Percentiles rank a stretch among this genome's conserved stretches.
phyloP scores from a whole-genome alignment of 2,888 invertebrate genomes.

The Augochlorella aurata region DNA sequence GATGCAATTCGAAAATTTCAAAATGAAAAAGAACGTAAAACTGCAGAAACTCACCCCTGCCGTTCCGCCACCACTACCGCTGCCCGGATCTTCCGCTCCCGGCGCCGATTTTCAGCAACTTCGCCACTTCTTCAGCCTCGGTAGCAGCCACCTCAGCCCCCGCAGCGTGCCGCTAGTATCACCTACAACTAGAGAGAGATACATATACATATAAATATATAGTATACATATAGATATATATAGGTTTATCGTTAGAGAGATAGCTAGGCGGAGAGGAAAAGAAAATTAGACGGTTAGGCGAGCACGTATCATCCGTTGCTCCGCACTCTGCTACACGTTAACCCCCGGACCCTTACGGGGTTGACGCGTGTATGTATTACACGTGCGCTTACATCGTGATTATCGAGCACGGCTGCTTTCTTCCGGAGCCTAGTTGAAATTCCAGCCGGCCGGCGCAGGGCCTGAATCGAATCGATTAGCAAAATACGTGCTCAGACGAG shows the following conservation, averaged over 20 bases:
- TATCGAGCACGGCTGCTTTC: conserved; percentile 44
- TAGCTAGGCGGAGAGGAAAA: background rate
- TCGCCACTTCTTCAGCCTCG: conserved; percentile 72
- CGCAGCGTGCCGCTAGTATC: conserved; percentile 72
- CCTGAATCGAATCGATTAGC: conserved; percentile 73
- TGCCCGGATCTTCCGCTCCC: conserved; percentile 78
- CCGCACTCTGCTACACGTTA: background rate
- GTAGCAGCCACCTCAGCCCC: conserved; percentile 66
- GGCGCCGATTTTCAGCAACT: conserved; percentile 75
- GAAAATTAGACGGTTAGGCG: background rate
- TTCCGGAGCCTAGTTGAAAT: conserved; percentile 66
- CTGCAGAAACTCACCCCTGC: conserved; percentile 74
- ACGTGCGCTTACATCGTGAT: conserved; percentile 22
- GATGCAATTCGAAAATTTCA: no score
- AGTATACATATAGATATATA: no score
- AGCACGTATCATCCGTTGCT: background rate
- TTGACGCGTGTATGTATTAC: background rate
- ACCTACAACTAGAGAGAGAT: conserved; percentile 71
- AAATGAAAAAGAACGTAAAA: background rate
- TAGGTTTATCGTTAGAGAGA: background rate
- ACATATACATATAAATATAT: no score
- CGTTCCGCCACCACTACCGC: conserved; percentile 81
- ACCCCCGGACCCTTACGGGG: background rate
- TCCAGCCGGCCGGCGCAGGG: conserved; percentile 57
- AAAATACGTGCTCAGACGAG: conserved; percentile 66